Base-by-base conservation (phyloP, 2,113 vertebrate species). In the Poeciliopsis occidentalis region DNA sequence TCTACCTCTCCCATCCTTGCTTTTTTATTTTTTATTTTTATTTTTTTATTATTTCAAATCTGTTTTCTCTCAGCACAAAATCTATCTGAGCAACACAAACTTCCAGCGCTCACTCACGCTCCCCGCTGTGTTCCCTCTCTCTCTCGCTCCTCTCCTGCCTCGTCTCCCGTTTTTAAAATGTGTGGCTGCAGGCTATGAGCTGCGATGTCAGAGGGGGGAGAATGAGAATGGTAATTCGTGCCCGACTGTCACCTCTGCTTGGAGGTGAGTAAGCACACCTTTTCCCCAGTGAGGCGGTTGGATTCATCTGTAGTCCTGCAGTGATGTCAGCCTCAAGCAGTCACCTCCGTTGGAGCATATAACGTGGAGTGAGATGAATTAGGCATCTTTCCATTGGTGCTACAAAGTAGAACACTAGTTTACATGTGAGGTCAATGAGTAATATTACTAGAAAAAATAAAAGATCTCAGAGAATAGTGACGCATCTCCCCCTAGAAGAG, bases 151-250 rank as follows among this genome's bases (percentile, higher is more conserved):
- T 74, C 31, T 77, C 74, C 65, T 47, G 76, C 74, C 83, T 80
- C 68, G 76, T 63, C 78, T 79, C 77, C 73, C 64, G 34, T 37
- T 85, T 86, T 88, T 85, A 87, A 87, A 91, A 90, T 83, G 72
- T 60, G 17, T 66, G 34, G 85, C 86, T 79, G 76, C 73, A 69
- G 84, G 61, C 85, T 30, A 29, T 63, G 73, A 39, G 80, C 81
- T 92, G 94, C 89, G 65, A 90, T 27, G 87, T 93, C 94, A 92
- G 93, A 88, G 73, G 81, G 73, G 54, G 51, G 82, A 73, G 72
- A 67, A 57, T 4, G 47, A 67, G 60, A 51, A 71, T 68, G 84
- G 87, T 88, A 87, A 92, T 94, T 93, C 88, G 92, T 92, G 90
- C 64, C n/a, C 12, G 51, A 31, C 80, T 90, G 83, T 91, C 91